Conservation (phyloP, 1,140 invertebrate species). For the Panulirus ornatus region DNA sequence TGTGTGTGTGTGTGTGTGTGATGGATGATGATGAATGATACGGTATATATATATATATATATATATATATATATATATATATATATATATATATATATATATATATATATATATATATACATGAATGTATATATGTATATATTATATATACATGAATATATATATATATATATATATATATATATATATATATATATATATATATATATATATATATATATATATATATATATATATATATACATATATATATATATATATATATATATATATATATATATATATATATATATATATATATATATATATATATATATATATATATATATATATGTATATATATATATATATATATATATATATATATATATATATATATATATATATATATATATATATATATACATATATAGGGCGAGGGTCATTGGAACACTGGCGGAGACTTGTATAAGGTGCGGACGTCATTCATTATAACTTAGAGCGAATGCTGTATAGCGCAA, state of each 20-base stretch:
- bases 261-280: neutral
- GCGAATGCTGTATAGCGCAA: too few relatives aligned
- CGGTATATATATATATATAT: neutral
- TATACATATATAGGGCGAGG: too few relatives aligned
- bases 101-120: neutral
- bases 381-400: too few relatives aligned
- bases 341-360: too few relatives aligned
- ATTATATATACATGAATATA: neutral
- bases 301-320: too few relatives aligned
- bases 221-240: conserved; percentile 15
- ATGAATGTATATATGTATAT: too few relatives aligned
- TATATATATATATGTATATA: too few relatives aligned
- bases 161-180: neutral
- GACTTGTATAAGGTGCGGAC: too few relatives aligned
- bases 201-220: neutral
- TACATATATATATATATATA: neutral
- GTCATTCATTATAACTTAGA: too few relatives aligned
- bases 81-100: neutral
- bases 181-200: neutral
- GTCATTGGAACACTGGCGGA: too few relatives aligned
- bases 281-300: neutral
- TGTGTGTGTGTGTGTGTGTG: too few relatives aligned
- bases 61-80: neutral
- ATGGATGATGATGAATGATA: neutral
- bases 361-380: too few relatives aligned